Percentiles rank a stretch among this genome's conserved stretches.
Evolutionary conservation across 2,113 vertebrate species (phyloP).

Genomic region (Carassius carassius): DNA sequence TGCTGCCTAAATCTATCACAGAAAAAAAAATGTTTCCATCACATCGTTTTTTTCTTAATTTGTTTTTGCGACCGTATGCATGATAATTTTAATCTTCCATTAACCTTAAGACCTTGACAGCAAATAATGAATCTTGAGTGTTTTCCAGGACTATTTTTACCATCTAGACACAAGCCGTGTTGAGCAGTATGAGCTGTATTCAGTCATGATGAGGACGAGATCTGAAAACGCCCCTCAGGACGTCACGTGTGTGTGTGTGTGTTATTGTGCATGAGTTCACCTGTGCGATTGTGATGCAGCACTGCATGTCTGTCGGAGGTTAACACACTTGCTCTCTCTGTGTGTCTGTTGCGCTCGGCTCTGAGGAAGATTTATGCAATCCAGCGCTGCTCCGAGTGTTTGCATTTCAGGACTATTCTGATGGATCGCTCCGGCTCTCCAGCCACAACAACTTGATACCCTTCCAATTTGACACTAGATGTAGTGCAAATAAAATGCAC

Average conservation of each 20-base stretch:
- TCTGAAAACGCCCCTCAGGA: neutral
- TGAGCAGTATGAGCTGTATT: neutral
- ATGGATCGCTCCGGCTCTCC: neutral
- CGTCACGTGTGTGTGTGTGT: neutral
- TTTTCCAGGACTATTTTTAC: neutral
- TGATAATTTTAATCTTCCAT: neutral
- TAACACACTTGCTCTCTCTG: neutral
- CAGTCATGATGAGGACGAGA: neutral
- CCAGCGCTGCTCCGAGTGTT: neutral
- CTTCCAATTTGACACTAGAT: slow-evolving; percentile 6
- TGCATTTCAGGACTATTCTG: slow-evolving; percentile 2
- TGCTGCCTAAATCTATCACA: neutral
- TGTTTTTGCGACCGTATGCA: neutral
- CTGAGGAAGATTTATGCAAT: neutral
- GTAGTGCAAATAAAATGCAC: neutral
- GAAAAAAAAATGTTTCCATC: too few relatives aligned
- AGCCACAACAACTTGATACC: slow-evolving; percentile 7
- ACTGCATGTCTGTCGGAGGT: neutral
- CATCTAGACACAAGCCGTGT: neutral
- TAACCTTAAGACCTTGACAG: neutral
- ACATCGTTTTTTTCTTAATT: too few relatives aligned
- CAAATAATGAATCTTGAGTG: neutral
- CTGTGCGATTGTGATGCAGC: neutral
- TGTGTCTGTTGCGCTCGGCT: neutral
- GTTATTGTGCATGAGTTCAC: neutral